Percentiles rank a stretch among this genome's conserved stretches.
Evolutionary conservation across 2,113 vertebrate genomes (phyloP).

Genomic region (Chlorodrepanis virens): DNA sequence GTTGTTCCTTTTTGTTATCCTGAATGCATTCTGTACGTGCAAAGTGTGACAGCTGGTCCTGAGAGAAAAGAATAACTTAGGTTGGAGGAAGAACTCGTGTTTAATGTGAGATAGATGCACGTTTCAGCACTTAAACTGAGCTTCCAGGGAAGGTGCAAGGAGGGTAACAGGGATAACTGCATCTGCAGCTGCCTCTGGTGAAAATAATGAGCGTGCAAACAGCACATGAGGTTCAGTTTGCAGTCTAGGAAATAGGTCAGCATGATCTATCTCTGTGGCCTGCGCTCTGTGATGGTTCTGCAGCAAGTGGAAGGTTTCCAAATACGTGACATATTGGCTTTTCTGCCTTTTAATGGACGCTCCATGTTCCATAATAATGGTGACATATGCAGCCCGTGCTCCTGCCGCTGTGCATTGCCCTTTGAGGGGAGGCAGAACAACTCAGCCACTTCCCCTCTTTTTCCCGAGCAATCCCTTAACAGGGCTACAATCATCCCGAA

Average conservation of each 20-base stretch:
- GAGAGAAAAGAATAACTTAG: neutral
- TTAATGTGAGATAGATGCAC: neutral
- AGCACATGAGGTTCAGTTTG: neutral
- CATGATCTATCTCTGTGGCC: neutral
- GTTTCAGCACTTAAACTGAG: neutral
- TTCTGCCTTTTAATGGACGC: neutral
- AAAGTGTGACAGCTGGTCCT: neutral
- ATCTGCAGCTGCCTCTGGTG: neutral
- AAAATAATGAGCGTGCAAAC: neutral
- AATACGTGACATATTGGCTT: neutral
- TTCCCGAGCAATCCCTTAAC: neutral
- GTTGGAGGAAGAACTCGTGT: neutral
- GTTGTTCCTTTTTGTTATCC: neutral
- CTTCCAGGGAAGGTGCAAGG: neutral
- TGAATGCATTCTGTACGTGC: neutral
- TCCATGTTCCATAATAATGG: neutral
- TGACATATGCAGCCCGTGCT: neutral
- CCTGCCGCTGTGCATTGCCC: neutral
- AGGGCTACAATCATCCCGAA: neutral
- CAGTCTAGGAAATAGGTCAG: neutral
- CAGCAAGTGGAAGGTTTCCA: neutral
- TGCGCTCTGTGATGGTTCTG: neutral
- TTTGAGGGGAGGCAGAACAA: neutral
- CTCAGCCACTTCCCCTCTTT: neutral
- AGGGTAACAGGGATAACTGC: neutral